A percentile compares a stretch with the other conserved stretches of the same genome.
Conservation (phyloP, 2,888 invertebrate genomes). For the Tiphia femorata region DNA sequence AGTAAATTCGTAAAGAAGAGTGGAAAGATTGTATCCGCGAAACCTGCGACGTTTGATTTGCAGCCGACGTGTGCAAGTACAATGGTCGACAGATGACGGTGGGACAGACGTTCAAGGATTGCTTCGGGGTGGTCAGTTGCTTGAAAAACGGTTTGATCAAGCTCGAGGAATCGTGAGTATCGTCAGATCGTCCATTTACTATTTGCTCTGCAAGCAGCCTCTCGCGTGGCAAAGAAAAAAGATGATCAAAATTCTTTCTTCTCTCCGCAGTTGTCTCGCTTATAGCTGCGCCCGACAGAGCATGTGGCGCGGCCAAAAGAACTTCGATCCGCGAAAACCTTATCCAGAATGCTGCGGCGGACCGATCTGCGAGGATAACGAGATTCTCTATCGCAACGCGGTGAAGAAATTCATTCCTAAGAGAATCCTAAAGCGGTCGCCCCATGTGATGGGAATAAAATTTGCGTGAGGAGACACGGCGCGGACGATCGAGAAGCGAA, state of each 20-base stretch:
- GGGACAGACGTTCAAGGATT: slow-evolving; percentile 21
- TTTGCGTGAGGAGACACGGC: background rate
- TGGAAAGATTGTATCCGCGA: background rate
- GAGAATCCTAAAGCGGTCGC: slow-evolving; percentile 4
- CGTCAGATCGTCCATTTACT: no score
- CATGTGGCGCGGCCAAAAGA: slow-evolving; percentile 9
- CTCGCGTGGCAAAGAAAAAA: background rate
- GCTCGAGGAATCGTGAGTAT: slow-evolving; percentile 21
- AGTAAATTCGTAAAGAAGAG: background rate
- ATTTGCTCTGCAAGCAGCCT: no score
- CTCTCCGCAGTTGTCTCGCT: slow-evolving; percentile 15
- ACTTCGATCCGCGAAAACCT: slow-evolving; percentile 18
- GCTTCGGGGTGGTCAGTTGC: slow-evolving; percentile 19
- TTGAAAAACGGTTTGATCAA: slow-evolving; percentile 13
- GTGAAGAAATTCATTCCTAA: background rate
- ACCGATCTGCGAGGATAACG: slow-evolving; percentile 7
- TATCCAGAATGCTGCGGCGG: slow-evolving; percentile 28
- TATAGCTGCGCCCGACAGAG: slow-evolving; percentile 21
- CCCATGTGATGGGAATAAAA: slow-evolving; percentile 11
- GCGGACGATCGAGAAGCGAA: background rate
- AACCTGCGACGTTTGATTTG: no score
- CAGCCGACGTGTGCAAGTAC: slow-evolving; percentile 27
- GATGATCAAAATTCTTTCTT: background rate
- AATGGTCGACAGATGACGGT: slow-evolving; percentile 22
- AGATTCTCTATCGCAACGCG: background rate